Base-by-base conservation (phyloP, 2,888 invertebrate genomes). In the Oscheius sp. region DNA sequence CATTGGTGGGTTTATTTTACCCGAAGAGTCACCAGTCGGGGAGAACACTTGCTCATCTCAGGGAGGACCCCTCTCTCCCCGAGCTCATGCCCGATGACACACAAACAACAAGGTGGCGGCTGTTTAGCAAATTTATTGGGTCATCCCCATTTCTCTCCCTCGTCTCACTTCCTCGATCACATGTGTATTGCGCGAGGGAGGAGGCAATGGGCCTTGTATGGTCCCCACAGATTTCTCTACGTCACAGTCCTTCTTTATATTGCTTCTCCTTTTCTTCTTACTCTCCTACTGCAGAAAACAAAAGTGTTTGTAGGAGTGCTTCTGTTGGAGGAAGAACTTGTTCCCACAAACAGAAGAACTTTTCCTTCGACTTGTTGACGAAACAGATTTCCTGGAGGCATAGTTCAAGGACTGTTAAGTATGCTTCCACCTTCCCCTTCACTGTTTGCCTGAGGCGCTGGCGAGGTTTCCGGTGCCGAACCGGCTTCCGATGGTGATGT, bases 401-500 rank as follows among this genome's bases (percentile, higher is more conserved):
- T 20, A 42, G 42, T 42, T 42, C 4, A 42, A 42, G 15, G 42
- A 42, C 42, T 42, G 42, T 42, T 42, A 42, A 42, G 42, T 42
- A 17, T 42, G 42, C 12, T 20, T 37, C 15, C 15, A 10, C 20
- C n/a, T 42, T 42, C 20, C 20, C 27, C 48, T 25, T 48, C 27
- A 12, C n/a, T 20, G 48, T 23, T 48, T 37, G 48, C 48, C 27
- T 25, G 48, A 48, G 23, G 20, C 48, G 12, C 48, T 12, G 48
- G 15, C 50, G 50, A 15, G 15, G 55, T 34, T 33, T 33, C 55
- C 55, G 55, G 55, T n/a, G 33, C 31, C 12, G 48, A 25, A 48
- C 25, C 48, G 48, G 48, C 55, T 55, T 55, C 55, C 55, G 55
- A 34, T 55, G n/a, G n/a, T n/a, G 55, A 55, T 55, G 55, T 55